Evolutionary conservation across 92 coral and sea anemone species (phyloP).

Genomic region (Paramuricea clavata): DNA sequence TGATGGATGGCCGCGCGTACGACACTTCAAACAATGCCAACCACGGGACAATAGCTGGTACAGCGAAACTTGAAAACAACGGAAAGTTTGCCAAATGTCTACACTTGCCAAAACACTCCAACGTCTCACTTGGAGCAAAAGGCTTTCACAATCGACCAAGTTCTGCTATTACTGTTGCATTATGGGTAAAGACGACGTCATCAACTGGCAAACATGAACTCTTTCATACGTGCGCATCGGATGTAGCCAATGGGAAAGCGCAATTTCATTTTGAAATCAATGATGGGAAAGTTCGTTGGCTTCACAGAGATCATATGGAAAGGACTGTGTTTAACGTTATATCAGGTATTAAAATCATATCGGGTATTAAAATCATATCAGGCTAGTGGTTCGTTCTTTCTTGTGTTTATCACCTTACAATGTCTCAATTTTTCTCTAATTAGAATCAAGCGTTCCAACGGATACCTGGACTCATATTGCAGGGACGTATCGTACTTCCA

Average conservation of each 20-base stretch:
- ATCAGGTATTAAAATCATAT: slow-evolving; percentile 65
- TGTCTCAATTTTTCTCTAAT: neutral
- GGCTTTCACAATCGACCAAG: slow-evolving; percentile 90
- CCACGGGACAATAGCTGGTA: slow-evolving; percentile 77
- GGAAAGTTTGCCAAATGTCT: slow-evolving; percentile 91
- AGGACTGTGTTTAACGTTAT: slow-evolving; percentile 69
- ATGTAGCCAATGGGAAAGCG: slow-evolving; percentile 73
- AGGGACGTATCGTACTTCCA: slow-evolving; percentile 78
- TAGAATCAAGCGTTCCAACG: slow-evolving; percentile 70
- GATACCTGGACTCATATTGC: slow-evolving; percentile 87
- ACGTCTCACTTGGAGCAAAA: slow-evolving; percentile 83
- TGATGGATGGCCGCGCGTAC: slow-evolving; percentile 70
- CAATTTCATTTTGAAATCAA: slow-evolving; percentile 83
- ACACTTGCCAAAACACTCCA: slow-evolving; percentile 77
- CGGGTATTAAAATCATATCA: too few relatives aligned
- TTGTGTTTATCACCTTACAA: neutral
- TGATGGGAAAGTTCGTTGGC: slow-evolving; percentile 84
- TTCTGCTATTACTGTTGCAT: slow-evolving; percentile 85
- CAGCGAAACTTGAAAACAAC: slow-evolving; percentile 71
- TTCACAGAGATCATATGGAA: slow-evolving; percentile 71
- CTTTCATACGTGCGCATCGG: slow-evolving; percentile 88
- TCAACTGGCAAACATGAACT: slow-evolving; percentile 78
- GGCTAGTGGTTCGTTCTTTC: too few relatives aligned
- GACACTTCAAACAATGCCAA: slow-evolving; percentile 92
- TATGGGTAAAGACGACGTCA: slow-evolving; percentile 87